Evolutionary conservation across 2,797 vertebrate genomes (phyloP).

Genomic region (Microchirus variegatus): DNA sequence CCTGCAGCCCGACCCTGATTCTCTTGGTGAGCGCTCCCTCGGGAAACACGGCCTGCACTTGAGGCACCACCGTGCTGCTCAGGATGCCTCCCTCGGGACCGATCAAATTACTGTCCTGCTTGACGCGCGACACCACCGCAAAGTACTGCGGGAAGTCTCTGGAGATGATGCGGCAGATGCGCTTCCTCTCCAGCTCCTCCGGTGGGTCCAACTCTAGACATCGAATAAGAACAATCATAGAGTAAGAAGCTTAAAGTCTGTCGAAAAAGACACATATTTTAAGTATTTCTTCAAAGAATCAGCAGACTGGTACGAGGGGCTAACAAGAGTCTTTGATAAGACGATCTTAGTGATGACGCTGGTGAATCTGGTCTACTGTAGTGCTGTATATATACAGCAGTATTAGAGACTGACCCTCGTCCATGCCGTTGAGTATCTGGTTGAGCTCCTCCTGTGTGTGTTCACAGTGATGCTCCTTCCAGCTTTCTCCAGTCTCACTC

Average conservation of each 20-base stretch:
- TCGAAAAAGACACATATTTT: too few species aligned
- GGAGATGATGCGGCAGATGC: conserved; percentile 96
- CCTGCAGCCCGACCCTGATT: conserved; percentile 97
- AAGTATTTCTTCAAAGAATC: too few species aligned
- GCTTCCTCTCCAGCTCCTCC: conserved; percentile 94
- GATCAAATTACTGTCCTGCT: conserved; percentile 96
- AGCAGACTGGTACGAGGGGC: too few species aligned
- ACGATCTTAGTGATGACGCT: too few species aligned
- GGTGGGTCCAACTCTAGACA: conserved; percentile 88
- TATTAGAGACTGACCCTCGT: conserved; percentile 87
- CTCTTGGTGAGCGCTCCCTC: conserved; percentile 96
- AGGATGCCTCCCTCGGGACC: conserved; percentile 96
- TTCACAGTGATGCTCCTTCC: conserved; percentile 98
- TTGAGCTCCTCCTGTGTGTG: conserved; percentile 95
- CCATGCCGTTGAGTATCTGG: conserved; percentile 96
- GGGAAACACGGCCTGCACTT: conserved; percentile 96
- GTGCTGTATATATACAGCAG: neutral
- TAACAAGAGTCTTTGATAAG: too few species aligned
- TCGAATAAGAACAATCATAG: neutral
- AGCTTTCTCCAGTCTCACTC: conserved; percentile 96
- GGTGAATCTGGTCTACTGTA: neutral
- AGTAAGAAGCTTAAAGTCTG: too few species aligned
- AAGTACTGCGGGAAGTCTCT: conserved; percentile 98
- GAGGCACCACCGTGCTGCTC: conserved; percentile 95
- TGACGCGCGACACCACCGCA: conserved; percentile 94